Conservation (phyloP, 2,797 vertebrate species). For the Otolemur crassicaudatus region DNA sequence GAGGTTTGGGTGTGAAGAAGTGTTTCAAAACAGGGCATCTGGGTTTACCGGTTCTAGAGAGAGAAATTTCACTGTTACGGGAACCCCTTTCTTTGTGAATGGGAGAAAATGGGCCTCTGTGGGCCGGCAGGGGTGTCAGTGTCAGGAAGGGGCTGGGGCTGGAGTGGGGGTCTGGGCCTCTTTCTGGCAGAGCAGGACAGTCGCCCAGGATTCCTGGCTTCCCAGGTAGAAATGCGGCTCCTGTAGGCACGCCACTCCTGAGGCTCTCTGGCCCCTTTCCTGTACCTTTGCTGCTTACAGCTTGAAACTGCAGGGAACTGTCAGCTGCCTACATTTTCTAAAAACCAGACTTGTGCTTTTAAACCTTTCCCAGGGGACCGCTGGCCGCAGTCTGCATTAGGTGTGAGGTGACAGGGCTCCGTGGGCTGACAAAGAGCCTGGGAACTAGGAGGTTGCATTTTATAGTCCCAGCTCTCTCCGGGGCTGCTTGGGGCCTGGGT, state of each 20-base stretch:
- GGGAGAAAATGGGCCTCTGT: not conserved
- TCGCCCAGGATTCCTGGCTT: not conserved
- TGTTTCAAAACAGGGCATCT: not conserved
- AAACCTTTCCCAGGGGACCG: not conserved
- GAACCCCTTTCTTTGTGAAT: not conserved
- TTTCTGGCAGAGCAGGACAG: not conserved
- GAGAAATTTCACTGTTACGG: not conserved
- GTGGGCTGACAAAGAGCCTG: slow-evolving; percentile 73
- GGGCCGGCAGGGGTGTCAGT: not conserved
- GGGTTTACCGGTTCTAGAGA: not conserved
- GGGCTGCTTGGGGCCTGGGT: slow-evolving; percentile 11
- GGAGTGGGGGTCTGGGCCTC: not conserved
- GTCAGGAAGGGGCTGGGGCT: not conserved
- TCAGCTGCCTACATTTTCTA: slow-evolving; percentile 52
- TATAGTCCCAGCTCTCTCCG: not conserved
- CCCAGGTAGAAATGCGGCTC: not conserved
- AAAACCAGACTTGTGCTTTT: slow-evolving; percentile 58
- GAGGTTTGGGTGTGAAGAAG: slow-evolving; percentile 12
- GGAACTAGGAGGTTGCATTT: slow-evolving; percentile 61
- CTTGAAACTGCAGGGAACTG: not conserved
- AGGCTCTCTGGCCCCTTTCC: not conserved
- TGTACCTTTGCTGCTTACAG: not conserved
- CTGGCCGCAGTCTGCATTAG: slow-evolving; percentile 30
- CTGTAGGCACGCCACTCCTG: not conserved
- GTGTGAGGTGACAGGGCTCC: slow-evolving; percentile 64